Conservation (phyloP, 1,140 invertebrate species). For the Xylocopa sonorina region DNA sequence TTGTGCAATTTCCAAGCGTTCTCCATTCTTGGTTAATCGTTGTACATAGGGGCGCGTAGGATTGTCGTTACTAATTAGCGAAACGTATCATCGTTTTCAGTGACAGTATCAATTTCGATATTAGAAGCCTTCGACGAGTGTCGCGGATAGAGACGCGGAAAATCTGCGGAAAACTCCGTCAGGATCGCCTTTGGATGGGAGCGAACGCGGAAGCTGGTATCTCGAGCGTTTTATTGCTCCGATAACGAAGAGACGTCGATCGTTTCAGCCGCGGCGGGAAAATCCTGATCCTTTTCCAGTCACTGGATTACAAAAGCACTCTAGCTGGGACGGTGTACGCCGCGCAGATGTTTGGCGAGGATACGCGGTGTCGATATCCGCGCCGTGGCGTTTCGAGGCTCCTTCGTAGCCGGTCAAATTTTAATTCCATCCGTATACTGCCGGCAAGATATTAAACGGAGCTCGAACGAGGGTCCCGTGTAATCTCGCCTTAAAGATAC, state of each 20-base stretch:
- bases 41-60: too few species aligned
- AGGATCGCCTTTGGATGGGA: background rate
- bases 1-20: too few species aligned
- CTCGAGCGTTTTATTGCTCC: conserved; percentile 28
- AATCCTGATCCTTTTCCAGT: conserved; percentile 14
- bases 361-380: background rate
- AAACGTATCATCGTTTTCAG: too few species aligned
- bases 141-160: background rate
- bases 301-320: conserved; percentile 2
- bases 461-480: background rate
- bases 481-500: conserved; percentile 47
- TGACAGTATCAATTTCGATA: too few species aligned
- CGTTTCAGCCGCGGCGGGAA: background rate
- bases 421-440: conserved; percentile 27
- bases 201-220: conserved; percentile 5
- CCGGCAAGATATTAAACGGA: conserved; percentile 3
- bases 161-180: background rate
- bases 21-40: too few species aligned
- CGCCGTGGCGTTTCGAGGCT: background rate
- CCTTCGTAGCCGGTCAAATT: conserved; percentile 13
- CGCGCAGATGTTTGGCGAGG: background rate
- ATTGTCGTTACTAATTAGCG: too few species aligned
- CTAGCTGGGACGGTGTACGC: too few species aligned
- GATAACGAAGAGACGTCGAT: conserved; percentile 33
- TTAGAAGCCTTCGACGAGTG: background rate